Evolutionary conservation across 2,888 invertebrate species (phyloP), one percentile per base, ranked within the genome.

Genomic region (Aporophyla nigra): DNA sequence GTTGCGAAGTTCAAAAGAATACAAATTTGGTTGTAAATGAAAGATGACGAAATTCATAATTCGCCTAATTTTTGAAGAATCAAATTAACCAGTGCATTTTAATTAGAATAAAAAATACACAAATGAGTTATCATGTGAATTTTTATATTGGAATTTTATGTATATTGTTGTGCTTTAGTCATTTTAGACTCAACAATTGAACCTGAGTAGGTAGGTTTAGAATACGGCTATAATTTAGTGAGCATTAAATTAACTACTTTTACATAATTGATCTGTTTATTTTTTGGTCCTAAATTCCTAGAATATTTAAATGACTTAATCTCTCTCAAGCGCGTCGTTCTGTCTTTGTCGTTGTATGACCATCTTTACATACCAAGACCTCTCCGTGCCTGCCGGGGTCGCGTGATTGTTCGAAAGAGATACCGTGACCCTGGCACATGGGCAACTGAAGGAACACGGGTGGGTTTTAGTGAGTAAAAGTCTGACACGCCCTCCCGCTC

Each of bases 31-130:
- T 75, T 54, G 33, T n/a, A 53, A 74, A 74, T 46, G 59, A 14
- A 54, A 51, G 5, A 9, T 54, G 10, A 49, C 27, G 54, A 62
- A 75, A 74, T 62, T 61, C 24, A 33, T 54, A 49, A 49, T 54
- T 3, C 0, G 46, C 27, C 16, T 24, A 51, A 10, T 14, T 21
- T 51, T 5, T 16, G 19, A 33, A 46, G 19, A 16, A 27, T 71
- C 19, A 27, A 69, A 53, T 53, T 19, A 61, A 53, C 5, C 46
- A 43, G 21, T 24, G n/a, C 27, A 74, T 53, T 74, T 61, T 27
- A 53, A 27, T 74, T 6, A 14, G 27, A 6, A 1, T 0, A 43
- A 43, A 7, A 43, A 10, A 53, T 21, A 2, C 19, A 21, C 5
- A 21, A 21, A 43, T 43, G 1, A 16, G 19, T 5, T 19, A 19